These are phyloP conservation scores for Chrysemys picta DNA, from an alignment of 2,113 vertebrate species.

Conservation along the genomic window DNA sequence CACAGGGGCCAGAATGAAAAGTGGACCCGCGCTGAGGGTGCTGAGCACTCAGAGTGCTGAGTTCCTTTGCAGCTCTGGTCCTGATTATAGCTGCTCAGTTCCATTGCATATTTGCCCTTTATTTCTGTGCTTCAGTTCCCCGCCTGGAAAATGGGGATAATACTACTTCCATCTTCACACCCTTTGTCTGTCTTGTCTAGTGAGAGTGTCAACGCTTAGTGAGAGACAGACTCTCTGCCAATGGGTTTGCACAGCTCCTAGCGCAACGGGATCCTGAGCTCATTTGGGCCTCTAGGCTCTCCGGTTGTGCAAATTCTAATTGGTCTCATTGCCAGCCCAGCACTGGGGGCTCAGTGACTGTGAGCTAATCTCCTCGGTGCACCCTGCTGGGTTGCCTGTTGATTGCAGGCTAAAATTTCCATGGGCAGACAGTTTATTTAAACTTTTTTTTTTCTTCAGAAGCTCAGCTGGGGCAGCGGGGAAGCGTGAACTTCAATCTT, in stretches of 20 bases:
- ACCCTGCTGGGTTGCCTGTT: background rate
- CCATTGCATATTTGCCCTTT: background rate
- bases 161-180: background rate
- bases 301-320: background rate
- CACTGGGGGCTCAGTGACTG: too few species aligned
- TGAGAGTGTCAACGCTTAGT: background rate
- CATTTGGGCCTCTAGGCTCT: background rate
- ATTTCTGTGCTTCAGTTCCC: background rate
- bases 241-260: background rate
- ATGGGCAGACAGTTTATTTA: background rate
- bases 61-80: background rate
- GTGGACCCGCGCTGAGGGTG: too few species aligned
- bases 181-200: background rate
- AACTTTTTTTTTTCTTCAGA: background rate
- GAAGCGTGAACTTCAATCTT: background rate
- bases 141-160: background rate
- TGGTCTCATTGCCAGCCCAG: background rate
- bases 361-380: background rate
- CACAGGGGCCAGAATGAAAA: background rate
- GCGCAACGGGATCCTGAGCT: fast-evolving
- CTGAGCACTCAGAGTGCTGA: background rate
- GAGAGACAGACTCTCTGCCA: background rate
- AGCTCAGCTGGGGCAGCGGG: background rate
- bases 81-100: background rate
- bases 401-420: background rate